A percentile compares a stretch with the other conserved stretches of the same genome.
Evolutionary conservation across 1,140 invertebrate genomes (phyloP).

Genomic region (Aphis gossypii): DNA sequence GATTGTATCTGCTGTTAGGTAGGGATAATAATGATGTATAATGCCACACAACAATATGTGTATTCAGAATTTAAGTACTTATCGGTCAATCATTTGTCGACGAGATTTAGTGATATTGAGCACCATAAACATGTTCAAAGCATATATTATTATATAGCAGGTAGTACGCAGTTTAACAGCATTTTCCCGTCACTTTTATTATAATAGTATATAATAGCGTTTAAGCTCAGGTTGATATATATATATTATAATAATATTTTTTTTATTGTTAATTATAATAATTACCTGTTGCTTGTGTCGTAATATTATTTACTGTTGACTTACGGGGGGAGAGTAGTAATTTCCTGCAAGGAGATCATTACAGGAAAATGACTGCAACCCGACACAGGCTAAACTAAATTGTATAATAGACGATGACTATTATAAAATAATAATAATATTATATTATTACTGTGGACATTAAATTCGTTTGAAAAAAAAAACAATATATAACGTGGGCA

Average conservation of each 20-base stretch:
- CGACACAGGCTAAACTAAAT: background rate
- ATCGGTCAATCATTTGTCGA: conserved; percentile 5
- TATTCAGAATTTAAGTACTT: background rate
- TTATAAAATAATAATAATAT: background rate
- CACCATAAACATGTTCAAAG: background rate
- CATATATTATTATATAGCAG: background rate
- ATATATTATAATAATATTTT: background rate
- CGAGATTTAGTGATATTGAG: background rate
- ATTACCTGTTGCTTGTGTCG: background rate
- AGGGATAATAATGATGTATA: background rate
- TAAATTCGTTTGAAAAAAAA: background rate
- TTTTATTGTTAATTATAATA: background rate
- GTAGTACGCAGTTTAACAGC: background rate
- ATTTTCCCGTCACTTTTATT: background rate
- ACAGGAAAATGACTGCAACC: background rate
- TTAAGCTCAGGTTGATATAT: background rate
- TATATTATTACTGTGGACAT: background rate
- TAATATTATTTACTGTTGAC: background rate
- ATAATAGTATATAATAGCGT: background rate
- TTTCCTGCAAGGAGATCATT: background rate
- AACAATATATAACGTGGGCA: background rate
- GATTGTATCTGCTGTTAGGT: background rate
- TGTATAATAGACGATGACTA: background rate
- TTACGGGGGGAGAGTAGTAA: too few relatives aligned
- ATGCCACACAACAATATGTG: background rate